Conservation (phyloP, 1,140 invertebrate species). For the Caenorhabditis brenneri region DNA sequence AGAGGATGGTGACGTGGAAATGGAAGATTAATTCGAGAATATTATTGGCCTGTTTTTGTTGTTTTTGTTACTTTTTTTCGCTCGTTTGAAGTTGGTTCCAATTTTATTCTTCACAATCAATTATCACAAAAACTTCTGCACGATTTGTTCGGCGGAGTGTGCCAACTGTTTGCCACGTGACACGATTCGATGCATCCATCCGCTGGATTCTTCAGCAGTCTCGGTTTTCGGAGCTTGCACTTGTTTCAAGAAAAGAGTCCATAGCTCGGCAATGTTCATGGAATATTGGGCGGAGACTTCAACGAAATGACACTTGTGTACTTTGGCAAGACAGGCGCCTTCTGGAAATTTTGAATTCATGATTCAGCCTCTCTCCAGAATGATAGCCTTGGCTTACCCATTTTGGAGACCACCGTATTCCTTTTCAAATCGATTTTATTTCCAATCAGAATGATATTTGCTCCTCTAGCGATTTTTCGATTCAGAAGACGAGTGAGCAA, state of each 20-base stretch:
- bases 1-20: not conserved
- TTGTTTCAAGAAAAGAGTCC: not conserved
- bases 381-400: slow-evolving; percentile 8
- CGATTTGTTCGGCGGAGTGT: slow-evolving; percentile 12
- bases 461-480: not conserved
- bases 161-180: slow-evolving; percentile 21
- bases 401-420: slow-evolving; percentile 6
- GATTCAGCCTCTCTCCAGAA: too few species aligned
- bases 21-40: not conserved
- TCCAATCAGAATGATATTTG: not conserved
- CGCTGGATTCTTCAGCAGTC: not conserved
- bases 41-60: not conserved
- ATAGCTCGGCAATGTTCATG: slow-evolving; percentile 3
- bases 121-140: slow-evolving; percentile 15
- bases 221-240: not conserved
- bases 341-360: too few species aligned
- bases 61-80: slow-evolving; percentile 9
- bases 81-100: not conserved
- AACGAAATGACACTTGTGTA: not conserved
- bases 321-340: slow-evolving; percentile 12
- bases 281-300: slow-evolving; percentile 22
- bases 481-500: not conserved
- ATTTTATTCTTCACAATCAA: too few species aligned
- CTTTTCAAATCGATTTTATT: slow-evolving; percentile 27
- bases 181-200: slow-evolving; percentile 24